Percentiles rank a stretch among this genome's conserved stretches.
phyloP scores from a whole-genome alignment of 2,797 vertebrate genomes.

The Chiroxiphia lanceolata region DNA sequence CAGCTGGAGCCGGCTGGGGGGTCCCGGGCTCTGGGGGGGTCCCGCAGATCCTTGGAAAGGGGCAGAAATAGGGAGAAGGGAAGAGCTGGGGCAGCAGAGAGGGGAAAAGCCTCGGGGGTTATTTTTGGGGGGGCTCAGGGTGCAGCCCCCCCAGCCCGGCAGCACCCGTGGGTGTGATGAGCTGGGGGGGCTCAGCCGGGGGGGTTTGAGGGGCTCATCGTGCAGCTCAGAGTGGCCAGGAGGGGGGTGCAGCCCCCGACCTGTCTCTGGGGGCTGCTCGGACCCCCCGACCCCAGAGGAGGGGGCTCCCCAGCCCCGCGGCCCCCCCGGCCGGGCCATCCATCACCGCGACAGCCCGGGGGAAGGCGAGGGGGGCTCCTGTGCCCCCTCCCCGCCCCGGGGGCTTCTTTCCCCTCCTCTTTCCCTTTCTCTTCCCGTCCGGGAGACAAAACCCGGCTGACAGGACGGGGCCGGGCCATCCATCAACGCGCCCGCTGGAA shows the following conservation, averaged over 20 bases:
- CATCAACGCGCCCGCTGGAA: slow-evolving; percentile 88
- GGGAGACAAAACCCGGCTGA: slow-evolving; percentile 82
- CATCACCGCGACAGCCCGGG: slow-evolving; percentile 88
- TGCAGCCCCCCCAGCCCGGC: background rate
- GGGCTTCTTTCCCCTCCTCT: background rate
- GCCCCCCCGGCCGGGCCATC: slow-evolving; percentile 75
- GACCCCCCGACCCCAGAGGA: background rate
- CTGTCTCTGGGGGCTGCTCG: background rate
- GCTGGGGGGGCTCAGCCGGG: background rate
- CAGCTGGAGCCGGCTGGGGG: background rate
- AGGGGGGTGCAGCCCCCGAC: background rate
- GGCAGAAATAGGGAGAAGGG: background rate
- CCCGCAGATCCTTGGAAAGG: background rate
- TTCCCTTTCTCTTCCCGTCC: background rate
- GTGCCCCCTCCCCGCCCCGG: background rate
- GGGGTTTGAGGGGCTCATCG: background rate
- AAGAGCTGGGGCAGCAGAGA: background rate
- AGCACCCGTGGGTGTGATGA: background rate
- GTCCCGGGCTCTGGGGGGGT: background rate
- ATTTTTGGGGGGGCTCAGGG: background rate
- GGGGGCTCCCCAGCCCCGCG: background rate
- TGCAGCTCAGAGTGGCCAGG: background rate
- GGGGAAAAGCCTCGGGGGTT: background rate
- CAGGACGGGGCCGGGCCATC: slow-evolving; percentile 85
- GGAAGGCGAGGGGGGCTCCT: slow-evolving; percentile 76